A percentile compares a stretch with the other conserved stretches of the same genome.
Conservation (phyloP, 2,888 invertebrate species). For the Sisyra terminalis region DNA sequence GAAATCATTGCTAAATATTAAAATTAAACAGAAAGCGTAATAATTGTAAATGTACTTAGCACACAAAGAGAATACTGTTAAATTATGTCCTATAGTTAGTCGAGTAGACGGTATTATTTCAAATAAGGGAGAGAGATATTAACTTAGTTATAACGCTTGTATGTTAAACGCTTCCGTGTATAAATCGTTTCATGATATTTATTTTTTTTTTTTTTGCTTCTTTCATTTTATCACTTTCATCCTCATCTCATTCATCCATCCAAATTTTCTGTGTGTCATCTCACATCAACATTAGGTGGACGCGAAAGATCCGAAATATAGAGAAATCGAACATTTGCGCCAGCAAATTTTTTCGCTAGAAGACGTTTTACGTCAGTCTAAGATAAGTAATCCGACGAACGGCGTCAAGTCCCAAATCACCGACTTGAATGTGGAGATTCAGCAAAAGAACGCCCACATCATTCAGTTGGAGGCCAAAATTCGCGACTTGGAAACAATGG, state of each 20-base stretch:
- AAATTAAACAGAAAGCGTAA: too few relatives aligned
- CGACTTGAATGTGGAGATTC: conserved; percentile 1
- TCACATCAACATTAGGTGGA: background rate
- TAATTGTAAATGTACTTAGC: background rate
- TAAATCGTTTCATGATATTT: background rate
- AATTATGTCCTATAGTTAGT: background rate
- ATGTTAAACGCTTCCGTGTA: background rate
- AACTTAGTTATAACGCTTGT: background rate
- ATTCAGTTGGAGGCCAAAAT: conserved; percentile 2
- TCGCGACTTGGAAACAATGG: background rate
- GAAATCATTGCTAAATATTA: too few relatives aligned
- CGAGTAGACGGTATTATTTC: background rate
- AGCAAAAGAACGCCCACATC: background rate
- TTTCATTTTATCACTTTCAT: background rate
- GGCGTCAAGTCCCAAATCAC: background rate
- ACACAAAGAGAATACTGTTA: background rate
- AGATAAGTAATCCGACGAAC: background rate
- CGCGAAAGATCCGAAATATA: background rate
- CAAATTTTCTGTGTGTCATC: background rate
- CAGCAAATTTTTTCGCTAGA: background rate
- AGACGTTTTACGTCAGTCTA: background rate
- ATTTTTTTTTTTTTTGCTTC: background rate
- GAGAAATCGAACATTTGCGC: background rate
- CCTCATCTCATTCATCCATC: background rate
- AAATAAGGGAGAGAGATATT: too few relatives aligned